These are phyloP conservation scores for Drosophila serrata DNA, from an alignment of 1,140 invertebrate species.

Conservation along the genomic window DNA sequence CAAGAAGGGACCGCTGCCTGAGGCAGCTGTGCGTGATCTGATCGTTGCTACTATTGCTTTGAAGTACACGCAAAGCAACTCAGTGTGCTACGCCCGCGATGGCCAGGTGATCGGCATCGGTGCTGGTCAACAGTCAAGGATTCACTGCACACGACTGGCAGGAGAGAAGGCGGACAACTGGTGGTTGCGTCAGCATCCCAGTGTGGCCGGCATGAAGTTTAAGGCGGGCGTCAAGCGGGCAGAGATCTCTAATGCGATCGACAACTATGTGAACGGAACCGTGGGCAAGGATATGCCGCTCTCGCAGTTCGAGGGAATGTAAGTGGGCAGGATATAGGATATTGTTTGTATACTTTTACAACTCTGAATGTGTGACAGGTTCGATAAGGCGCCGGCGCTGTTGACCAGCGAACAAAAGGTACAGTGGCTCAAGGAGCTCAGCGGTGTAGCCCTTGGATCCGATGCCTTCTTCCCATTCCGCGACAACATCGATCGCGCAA, in stretches of 20 bases:
- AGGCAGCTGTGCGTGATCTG: constrained; percentile 93
- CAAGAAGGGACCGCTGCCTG: constrained; percentile 89
- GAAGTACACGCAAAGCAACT: constrained; percentile 96
- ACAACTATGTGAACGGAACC: constrained; percentile 97
- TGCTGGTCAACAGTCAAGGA: constrained; percentile 98
- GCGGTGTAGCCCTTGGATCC: constrained; percentile 96
- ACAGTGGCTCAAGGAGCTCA: constrained; percentile 93
- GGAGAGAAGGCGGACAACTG: constrained; percentile 99
- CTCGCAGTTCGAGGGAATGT: constrained; percentile 80
- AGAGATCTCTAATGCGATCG: constrained; percentile 97
- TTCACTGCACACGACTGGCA: constrained; percentile 98
- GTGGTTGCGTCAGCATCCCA: constrained; percentile 98
- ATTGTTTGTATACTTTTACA: neutral
- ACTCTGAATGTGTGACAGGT: constrained; percentile 74
- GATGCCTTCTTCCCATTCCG: constrained; percentile 99
- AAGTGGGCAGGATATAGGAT: constrained; percentile 2
- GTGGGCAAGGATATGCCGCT: constrained; percentile 90
- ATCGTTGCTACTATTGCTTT: constrained; percentile 98
- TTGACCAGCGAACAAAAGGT: constrained; percentile 90
- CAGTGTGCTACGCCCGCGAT: constrained; percentile 87
- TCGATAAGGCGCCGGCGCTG: constrained; percentile 91
- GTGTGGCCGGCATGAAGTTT: constrained; percentile 94
- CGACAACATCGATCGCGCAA: constrained; percentile 98
- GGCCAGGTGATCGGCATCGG: constrained; percentile 99
- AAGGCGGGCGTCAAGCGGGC: constrained; percentile 95